phyloP scores from a whole-genome alignment of 2,113 vertebrate species.

The Pluvialis apricaria region DNA sequence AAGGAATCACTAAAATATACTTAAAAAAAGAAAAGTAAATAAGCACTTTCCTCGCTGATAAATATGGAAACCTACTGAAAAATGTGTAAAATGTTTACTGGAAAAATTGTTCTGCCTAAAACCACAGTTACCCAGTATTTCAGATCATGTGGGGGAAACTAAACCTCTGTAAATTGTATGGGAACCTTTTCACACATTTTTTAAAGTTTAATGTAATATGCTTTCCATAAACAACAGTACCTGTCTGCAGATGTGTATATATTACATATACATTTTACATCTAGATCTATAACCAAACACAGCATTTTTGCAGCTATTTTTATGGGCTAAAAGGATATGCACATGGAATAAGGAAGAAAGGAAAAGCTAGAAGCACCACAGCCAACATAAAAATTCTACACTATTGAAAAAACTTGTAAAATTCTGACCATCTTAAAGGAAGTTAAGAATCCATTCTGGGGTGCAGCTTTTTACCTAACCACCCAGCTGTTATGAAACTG shows the following conservation, averaged over 20 bases:
- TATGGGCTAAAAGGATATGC: background rate
- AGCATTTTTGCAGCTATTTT: background rate
- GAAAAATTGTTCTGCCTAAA: background rate
- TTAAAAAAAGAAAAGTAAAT: background rate
- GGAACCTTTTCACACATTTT: background rate
- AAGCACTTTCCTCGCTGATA: background rate
- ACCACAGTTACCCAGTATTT: background rate
- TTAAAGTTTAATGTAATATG: background rate
- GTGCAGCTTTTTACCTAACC: background rate
- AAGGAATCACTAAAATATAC: background rate
- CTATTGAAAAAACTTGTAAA: rapidly evolving
- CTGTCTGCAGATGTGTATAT: background rate
- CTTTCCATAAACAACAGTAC: background rate
- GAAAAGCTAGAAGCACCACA: background rate
- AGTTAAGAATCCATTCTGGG: background rate
- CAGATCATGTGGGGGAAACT: background rate
- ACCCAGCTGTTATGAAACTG: background rate
- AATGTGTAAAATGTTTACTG: background rate
- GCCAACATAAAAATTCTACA: background rate
- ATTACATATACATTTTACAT: background rate
- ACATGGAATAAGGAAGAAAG: background rate
- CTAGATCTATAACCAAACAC: background rate
- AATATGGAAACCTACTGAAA: background rate
- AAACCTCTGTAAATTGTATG: background rate
- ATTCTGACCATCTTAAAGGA: background rate